Conservation (phyloP, 2,113 vertebrate genomes). For the Sylvietta virens region DNA sequence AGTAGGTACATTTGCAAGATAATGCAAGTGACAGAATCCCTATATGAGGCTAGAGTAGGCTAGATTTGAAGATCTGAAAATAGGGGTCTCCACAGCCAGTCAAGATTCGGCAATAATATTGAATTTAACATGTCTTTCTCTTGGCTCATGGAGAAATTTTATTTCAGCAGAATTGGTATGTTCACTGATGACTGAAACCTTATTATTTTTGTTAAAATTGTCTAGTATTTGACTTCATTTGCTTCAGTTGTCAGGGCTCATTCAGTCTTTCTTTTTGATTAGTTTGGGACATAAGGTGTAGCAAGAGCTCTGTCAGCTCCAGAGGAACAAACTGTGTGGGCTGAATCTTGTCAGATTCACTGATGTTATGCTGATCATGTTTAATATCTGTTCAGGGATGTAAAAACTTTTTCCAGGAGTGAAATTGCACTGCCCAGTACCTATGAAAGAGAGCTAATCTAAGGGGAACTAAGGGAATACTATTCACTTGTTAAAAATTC, state of each 20-base stretch:
- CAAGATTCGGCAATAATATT: not conserved
- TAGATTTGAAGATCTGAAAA: not conserved
- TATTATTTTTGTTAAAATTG: constrained; percentile 5
- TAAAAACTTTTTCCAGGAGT: constrained; percentile 23
- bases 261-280: constrained; percentile 18
- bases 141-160: not conserved
- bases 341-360: constrained; percentile 27
- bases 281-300: constrained; percentile 16
- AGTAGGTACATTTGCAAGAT: not conserved
- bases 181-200: constrained; percentile 16
- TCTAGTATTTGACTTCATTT: constrained; percentile 2
- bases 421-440: not conserved
- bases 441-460: constrained; percentile 22
- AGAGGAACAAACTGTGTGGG: constrained; percentile 28
- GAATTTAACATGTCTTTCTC: not conserved
- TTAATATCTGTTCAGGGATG: constrained; percentile 45
- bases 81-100: not conserved
- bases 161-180: not conserved
- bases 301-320: not conserved
- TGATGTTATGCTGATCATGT: constrained; percentile 44
- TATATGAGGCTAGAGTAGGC: not conserved
- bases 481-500: constrained; percentile 35
- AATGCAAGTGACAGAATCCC: not conserved
- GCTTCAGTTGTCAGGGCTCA: not conserved
- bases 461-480: constrained; percentile 31